Evolutionary conservation across 64 coral and sea anemone genomes (phyloP).

Genomic region (Pachyseris speciosa): DNA sequence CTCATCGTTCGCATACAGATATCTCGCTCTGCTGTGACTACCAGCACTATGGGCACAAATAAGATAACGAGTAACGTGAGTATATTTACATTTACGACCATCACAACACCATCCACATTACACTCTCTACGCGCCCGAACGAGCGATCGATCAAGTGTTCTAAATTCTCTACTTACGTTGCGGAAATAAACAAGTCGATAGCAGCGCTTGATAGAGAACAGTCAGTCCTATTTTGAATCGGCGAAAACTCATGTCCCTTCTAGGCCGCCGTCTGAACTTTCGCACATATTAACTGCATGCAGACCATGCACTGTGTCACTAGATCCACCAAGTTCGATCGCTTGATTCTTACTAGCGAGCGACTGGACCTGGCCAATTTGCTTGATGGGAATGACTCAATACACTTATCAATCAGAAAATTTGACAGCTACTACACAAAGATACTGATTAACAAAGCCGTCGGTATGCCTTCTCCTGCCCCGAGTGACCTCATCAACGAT

Average conservation of each 20-base stretch:
- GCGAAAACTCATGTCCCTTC: conserved; percentile 37
- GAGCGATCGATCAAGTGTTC: conserved; percentile 15
- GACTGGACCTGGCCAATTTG: conserved; percentile 38
- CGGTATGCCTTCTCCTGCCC: conserved; percentile 64
- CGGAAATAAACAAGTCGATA: conserved; percentile 50
- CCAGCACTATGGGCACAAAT: conserved; percentile 2
- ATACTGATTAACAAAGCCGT: conserved; percentile 96
- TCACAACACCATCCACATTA: conserved; percentile 13
- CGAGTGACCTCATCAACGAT: conserved; percentile 62
- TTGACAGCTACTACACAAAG: conserved; percentile 96
- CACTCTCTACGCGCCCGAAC: not conserved
- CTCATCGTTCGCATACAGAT: not conserved
- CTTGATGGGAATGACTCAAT: conserved; percentile 91
- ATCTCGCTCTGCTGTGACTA: not conserved
- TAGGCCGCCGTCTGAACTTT: conserved; percentile 8
- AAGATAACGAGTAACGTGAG: conserved; percentile 17
- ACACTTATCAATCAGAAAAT: conserved; percentile 99
- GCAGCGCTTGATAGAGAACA: conserved; percentile 9
- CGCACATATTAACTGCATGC: conserved; percentile 45
- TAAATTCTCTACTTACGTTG: conserved; percentile 28
- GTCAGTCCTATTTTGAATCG: conserved; percentile 19
- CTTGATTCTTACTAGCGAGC: not conserved
- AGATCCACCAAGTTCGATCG: not conserved
- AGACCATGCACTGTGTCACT: conserved; percentile 6
- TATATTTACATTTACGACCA: conserved; percentile 26